Evolutionary conservation across 64 coral and sea anemone species (phyloP).

Genomic region (Astreopora myriophthalma): DNA sequence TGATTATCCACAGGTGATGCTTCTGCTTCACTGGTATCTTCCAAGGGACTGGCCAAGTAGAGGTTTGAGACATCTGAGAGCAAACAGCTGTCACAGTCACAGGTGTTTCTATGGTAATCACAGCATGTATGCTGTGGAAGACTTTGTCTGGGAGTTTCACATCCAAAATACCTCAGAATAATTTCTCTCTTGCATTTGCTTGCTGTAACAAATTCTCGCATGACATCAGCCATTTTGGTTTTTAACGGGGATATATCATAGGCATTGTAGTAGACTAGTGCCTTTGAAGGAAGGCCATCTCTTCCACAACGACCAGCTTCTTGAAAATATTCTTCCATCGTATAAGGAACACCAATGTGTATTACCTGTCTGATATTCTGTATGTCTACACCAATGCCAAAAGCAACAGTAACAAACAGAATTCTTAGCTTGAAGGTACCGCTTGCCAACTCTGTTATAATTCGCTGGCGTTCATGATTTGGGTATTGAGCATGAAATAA

Average conservation of each 20-base stretch:
- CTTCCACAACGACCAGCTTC: constrained; percentile 23
- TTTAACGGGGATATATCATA: constrained; percentile 57
- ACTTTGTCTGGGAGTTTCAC: constrained; percentile 1
- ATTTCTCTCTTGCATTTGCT: constrained; percentile 56
- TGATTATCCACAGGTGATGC: background rate
- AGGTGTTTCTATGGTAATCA: constrained; percentile 36
- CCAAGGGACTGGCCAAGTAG: background rate
- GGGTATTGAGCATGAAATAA: constrained; percentile 57
- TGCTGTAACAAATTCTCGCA: constrained; percentile 34
- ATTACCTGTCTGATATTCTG: background rate
- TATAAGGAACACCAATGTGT: constrained; percentile 47
- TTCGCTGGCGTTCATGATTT: constrained; percentile 9
- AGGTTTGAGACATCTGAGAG: constrained; percentile 1
- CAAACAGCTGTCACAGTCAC: constrained; percentile 53
- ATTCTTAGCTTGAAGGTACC: constrained; percentile 32
- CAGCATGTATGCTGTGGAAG: constrained; percentile 43
- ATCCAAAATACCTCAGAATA: constrained; percentile 54
- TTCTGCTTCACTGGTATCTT: background rate
- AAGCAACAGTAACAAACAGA: constrained; percentile 45
- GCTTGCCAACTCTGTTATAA: constrained; percentile 4
- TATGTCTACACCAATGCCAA: constrained; percentile 22
- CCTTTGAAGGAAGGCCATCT: constrained; percentile 36
- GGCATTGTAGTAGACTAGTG: constrained; percentile 41
- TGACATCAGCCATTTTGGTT: constrained; percentile 42
- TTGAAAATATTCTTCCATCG: background rate